Base-by-base conservation (phyloP, 2,888 invertebrate genomes). In the Cyrtodaria siliqua region DNA sequence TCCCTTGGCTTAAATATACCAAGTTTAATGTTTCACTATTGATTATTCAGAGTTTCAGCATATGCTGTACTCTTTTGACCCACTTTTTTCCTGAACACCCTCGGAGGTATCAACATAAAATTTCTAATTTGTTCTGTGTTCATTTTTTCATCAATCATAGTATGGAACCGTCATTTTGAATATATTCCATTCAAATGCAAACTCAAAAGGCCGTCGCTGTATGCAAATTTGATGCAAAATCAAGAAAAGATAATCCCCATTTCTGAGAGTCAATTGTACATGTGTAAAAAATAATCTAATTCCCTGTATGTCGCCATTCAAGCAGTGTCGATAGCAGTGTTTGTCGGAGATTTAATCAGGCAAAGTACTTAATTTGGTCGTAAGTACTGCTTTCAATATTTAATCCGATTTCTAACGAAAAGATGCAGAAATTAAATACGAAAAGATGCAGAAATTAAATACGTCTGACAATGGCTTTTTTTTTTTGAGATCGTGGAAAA, bases 291-390 rank as follows among this genome's bases (percentile, higher is more conserved):
- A 71, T 71, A 70, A 70, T 66, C 70, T 44, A 29, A 66, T 44
- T 67, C 76, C 18, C 63, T 27, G 66, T 57, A 57, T 60, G 66
- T 66, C 53, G 55, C 57, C 64, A 49, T 66, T 76, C 69, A 70
- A 44, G 20, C 29, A 57, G 40, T 8, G 38, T 27, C 49, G 40
- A 62, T 50, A 23, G 53, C 24, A 23, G 50, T 40, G 38, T 47
- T 50, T 66, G 67, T 55, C 29, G 23, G 67, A 56, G 47, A 66
- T 76, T 57, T 61, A 59, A 61, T 66, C 71, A 67, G 55, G 70
- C 70, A 61, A 70, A 76, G 49, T 71, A 66, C 76, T 76, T 70
- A 66, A 76, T 76, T 76, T 66, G 76, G 57, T 70, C 66, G 57
- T 67, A 67, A 70, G 76, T 70, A 60, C 57, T 27, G 55, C 61